phyloP scores from a whole-genome alignment of 2,113 vertebrate species.

The Vireo altiloquus region DNA sequence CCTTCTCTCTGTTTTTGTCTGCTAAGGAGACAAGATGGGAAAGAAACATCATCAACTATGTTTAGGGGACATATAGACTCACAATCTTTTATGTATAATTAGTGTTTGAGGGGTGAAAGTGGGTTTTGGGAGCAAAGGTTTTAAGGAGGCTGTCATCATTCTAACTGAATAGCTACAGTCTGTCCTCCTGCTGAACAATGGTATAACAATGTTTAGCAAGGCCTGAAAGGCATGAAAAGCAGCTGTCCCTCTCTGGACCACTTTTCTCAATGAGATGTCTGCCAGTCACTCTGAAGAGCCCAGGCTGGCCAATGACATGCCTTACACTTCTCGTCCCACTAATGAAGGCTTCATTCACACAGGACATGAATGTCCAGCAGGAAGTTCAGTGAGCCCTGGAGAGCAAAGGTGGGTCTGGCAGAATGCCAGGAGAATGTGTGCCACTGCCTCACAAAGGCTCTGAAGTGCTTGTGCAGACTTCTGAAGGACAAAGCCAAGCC shows the following conservation, averaged over 20 bases:
- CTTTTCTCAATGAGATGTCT: neutral
- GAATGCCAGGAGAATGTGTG: neutral
- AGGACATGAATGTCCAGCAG: neutral
- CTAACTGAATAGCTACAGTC: neutral
- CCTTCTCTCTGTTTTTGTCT: neutral
- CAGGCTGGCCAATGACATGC: neutral
- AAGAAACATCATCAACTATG: neutral
- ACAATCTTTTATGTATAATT: neutral
- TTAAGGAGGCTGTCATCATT: neutral
- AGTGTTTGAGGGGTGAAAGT: neutral
- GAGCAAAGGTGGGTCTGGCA: neutral
- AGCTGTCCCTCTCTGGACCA: neutral
- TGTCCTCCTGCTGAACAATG: neutral
- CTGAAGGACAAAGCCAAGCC: neutral
- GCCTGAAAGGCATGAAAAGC: neutral
- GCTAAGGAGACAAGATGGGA: neutral
- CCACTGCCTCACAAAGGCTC: neutral
- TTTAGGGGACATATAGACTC: rapidly evolving
- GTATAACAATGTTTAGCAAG: neutral
- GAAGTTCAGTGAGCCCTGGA: neutral
- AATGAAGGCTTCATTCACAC: neutral
- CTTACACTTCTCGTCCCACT: neutral
- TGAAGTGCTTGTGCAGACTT: neutral
- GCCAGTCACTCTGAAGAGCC: neutral
- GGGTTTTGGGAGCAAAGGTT: neutral